Evolutionary conservation across 2,797 vertebrate genomes (phyloP).

Genomic region (Sternarchorhynchus goeldii): DNA sequence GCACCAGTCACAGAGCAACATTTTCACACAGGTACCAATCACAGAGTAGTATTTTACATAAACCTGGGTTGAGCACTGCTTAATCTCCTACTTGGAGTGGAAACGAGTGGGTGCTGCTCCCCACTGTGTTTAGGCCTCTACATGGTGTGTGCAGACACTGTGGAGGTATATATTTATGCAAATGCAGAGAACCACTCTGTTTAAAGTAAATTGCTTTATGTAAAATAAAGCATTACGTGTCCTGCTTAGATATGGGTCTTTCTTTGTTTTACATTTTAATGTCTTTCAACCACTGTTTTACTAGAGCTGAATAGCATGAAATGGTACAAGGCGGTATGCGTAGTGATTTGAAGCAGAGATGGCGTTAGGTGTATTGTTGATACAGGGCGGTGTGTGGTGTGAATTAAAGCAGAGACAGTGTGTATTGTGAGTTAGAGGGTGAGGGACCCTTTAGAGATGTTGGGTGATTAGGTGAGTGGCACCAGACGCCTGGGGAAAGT

Average conservation of each 20-base stretch:
- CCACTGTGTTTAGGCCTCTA: no score
- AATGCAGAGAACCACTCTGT: constrained; percentile 25
- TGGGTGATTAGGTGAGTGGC: no score
- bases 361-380: no score
- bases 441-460: no score
- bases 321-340: background rate
- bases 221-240: constrained; percentile 18
- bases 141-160: background rate
- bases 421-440: background rate
- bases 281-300: constrained; percentile 20
- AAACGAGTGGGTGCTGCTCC: no score
- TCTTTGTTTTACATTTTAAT: constrained; percentile 29
- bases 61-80: no score
- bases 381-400: background rate
- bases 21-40: no score
- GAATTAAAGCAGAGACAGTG: background rate
- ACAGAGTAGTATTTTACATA: no score
- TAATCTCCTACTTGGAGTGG: no score
- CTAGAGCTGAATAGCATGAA: constrained; percentile 27
- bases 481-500: no score
- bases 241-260: constrained; percentile 24
- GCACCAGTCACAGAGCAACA: no score
- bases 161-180: constrained; percentile 34
- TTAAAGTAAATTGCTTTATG: constrained; percentile 22
- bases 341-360: background rate